Evolutionary conservation across 2,113 vertebrate genomes (phyloP).

Genomic region (human): DNA sequence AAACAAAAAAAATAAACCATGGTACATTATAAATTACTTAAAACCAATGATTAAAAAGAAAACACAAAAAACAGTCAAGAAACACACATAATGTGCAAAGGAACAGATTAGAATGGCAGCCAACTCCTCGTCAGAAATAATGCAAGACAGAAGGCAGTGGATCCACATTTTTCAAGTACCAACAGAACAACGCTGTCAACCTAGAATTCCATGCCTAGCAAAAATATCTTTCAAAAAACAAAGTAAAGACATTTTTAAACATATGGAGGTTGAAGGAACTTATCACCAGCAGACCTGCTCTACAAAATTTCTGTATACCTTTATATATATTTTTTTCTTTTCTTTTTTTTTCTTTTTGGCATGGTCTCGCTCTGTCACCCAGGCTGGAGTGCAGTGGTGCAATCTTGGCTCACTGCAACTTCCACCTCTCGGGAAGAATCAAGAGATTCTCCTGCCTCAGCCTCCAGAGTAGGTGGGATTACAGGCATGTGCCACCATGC

Average conservation of each 20-base stretch:
- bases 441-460: too few species aligned
- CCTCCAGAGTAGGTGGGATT: too few species aligned
- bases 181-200: not conserved
- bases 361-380: too few species aligned
- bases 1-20: not conserved
- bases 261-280: not conserved
- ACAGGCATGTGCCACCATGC: too few species aligned
- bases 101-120: not conserved
- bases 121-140: not conserved
- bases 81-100: not conserved
- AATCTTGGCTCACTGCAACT: too few species aligned
- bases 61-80: too few species aligned
- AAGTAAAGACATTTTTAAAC: not conserved
- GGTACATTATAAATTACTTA: not conserved
- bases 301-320: not conserved
- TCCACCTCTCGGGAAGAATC: too few species aligned
- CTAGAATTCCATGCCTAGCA: not conserved
- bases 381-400: too few species aligned
- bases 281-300: not conserved
- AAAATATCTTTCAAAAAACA: not conserved
- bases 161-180: not conserved
- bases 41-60: not conserved
- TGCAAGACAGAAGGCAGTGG: not conserved
- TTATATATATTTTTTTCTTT: too few species aligned
- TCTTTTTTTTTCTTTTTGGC: too few species aligned